phyloP scores from a whole-genome alignment of 2,888 invertebrate genomes.

The Temnothorax unifasciatus region DNA sequence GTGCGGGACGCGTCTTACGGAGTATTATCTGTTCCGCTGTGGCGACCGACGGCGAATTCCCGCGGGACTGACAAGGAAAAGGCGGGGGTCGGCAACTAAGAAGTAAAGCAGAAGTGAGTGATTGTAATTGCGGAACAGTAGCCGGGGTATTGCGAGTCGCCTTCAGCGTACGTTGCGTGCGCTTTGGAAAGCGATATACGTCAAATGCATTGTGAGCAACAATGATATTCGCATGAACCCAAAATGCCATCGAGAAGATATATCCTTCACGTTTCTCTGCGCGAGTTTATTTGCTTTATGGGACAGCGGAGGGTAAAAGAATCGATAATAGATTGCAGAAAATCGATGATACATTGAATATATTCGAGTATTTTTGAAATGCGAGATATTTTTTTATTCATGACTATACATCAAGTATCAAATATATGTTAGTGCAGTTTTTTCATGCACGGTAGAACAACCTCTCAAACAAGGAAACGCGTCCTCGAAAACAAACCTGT shows the following conservation, averaged over 20 bases:
- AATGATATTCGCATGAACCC: background rate
- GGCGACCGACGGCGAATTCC: slow-evolving; percentile 28
- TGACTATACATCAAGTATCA: background rate
- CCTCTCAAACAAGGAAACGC: background rate
- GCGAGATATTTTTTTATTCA: background rate
- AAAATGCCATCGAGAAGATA: background rate
- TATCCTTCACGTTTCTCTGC: background rate
- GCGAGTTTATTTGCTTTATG: too few relatives aligned
- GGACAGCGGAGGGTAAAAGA: background rate
- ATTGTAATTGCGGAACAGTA: slow-evolving; percentile 82
- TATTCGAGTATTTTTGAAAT: background rate
- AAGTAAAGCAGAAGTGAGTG: slow-evolving; percentile 75
- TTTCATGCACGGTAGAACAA: background rate
- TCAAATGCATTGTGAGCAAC: background rate
- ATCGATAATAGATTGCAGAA: background rate
- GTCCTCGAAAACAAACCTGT: slow-evolving; percentile 42
- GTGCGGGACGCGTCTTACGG: slow-evolving; percentile 66
- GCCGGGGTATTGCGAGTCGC: slow-evolving; percentile 69
- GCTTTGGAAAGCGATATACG: slow-evolving; percentile 15
- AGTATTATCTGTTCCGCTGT: slow-evolving; percentile 34
- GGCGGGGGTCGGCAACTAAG: slow-evolving; percentile 10
- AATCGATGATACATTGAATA: background rate
- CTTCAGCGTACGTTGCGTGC: slow-evolving; percentile 43
- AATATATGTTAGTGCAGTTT: background rate
- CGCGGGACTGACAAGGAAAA: slow-evolving; percentile 39